A percentile compares a stretch with the other conserved stretches of the same genome.
Evolutionary conservation across 2,113 vertebrate species (phyloP).

Genomic region (Pelecanoides urinatrix): DNA sequence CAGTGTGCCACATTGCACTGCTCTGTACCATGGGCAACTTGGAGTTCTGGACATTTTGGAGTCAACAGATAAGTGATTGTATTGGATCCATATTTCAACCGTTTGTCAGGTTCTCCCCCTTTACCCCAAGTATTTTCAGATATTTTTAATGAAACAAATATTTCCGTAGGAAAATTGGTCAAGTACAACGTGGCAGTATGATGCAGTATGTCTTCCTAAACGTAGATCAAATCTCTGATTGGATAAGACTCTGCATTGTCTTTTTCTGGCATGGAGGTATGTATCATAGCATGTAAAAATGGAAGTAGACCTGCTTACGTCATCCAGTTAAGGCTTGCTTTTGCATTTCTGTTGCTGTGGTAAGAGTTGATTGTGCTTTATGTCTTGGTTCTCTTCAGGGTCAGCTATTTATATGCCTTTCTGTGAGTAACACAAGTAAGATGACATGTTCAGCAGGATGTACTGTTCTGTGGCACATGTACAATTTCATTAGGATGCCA

Average conservation of each 20-base stretch:
- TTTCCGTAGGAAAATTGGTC: neutral
- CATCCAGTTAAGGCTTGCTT: neutral
- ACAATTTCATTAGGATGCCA: neutral
- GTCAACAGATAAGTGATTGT: neutral
- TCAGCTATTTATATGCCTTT: neutral
- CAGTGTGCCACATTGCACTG: neutral
- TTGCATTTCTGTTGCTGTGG: neutral
- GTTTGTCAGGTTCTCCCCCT: neutral
- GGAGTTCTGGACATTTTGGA: neutral
- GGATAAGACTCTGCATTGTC: neutral
- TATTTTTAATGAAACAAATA: neutral
- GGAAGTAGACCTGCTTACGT: neutral
- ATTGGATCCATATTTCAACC: rapidly evolving
- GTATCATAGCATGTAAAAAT: neutral
- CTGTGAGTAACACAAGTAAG: neutral
- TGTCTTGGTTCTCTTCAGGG: neutral
- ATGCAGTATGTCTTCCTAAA: neutral
- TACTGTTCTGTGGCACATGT: neutral
- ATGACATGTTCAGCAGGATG: neutral
- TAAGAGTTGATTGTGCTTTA: neutral
- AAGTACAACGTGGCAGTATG: neutral
- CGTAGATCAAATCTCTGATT: neutral
- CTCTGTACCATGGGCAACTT: neutral
- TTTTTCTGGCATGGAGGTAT: neutral
- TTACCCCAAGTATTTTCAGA: neutral